Evolutionary conservation across 2,888 invertebrate species (phyloP).

Genomic region (Conus canariensis): DNA sequence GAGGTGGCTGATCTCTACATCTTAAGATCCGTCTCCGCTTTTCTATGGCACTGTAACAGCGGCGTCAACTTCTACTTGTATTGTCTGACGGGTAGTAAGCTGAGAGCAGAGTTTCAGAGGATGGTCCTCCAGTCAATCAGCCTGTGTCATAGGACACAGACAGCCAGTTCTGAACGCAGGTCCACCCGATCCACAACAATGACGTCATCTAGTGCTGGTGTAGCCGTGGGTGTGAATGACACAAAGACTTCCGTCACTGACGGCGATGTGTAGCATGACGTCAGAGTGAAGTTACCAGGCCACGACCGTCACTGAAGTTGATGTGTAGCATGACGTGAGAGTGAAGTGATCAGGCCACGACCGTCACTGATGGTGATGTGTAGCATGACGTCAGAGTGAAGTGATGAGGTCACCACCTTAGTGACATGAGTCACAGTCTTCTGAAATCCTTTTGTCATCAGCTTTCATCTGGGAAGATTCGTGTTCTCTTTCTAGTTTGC

Average conservation of each 20-base stretch:
- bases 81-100: not conserved
- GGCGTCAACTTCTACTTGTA: constrained; percentile 5
- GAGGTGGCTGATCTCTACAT: not conserved
- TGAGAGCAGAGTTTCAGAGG: not conserved
- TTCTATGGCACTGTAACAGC: not conserved
- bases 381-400: no score
- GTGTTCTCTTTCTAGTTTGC: no score
- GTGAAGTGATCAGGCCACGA: no score
- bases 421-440: no score
- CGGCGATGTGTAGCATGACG: not conserved
- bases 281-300: no score
- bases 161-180: not conserved
- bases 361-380: no score
- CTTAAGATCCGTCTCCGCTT: not conserved
- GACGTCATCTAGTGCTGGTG: not conserved
- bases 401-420: no score
- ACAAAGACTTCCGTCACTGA: not conserved
- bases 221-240: not conserved
- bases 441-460: no score
- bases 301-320: no score
- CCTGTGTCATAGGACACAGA: not conserved
- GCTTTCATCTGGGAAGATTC: no score
- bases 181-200: not conserved
- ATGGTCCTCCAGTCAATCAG: not conserved
- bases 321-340: no score